Evolutionary conservation across 2,888 invertebrate species (phyloP).

Genomic region (Euspilapteryx auroguttella): DNA sequence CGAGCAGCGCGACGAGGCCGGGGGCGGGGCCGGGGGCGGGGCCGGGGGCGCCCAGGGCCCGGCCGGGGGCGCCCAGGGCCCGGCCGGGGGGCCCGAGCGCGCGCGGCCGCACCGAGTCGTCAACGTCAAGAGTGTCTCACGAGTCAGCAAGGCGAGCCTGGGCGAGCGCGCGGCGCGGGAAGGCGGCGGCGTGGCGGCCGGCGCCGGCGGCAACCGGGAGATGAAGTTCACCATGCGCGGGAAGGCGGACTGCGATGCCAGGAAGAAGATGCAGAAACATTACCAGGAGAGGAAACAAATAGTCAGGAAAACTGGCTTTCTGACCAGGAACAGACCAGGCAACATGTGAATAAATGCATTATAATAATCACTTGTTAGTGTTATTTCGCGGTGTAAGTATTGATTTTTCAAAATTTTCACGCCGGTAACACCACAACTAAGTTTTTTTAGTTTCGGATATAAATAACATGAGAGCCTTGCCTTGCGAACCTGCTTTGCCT

Average conservation of each 20-base stretch:
- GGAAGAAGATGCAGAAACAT: conserved; percentile 67
- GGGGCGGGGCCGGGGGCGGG: conserved; percentile 19
- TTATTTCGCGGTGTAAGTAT: too few relatives aligned
- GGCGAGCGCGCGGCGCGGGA: conserved; percentile 73
- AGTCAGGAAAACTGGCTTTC: conserved; percentile 45
- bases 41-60: conserved; percentile 58
- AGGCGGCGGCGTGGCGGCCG: conserved; percentile 48
- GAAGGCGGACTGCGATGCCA: conserved; percentile 50
- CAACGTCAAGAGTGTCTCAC: conserved; percentile 47
- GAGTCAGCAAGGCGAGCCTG: conserved; percentile 65
- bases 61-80: conserved; percentile 73
- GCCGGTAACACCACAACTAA: too few relatives aligned
- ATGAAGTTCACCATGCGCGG: conserved; percentile 74
- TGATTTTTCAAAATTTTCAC: too few relatives aligned
- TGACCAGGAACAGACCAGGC: conserved; percentile 22
- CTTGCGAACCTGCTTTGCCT: too few relatives aligned
- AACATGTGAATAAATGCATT: background rate
- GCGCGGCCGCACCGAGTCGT: conserved; percentile 31
- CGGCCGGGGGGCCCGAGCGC: conserved; percentile 56
- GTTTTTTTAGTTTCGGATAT: too few relatives aligned
- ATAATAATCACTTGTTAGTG: background rate
- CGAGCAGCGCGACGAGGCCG: conserved; percentile 21
- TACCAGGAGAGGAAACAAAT: conserved; percentile 70
- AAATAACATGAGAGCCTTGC: too few relatives aligned
- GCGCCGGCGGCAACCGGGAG: conserved; percentile 71